Conservation (phyloP, 1,140 invertebrate species). For the Drosophila nannoptera region DNA sequence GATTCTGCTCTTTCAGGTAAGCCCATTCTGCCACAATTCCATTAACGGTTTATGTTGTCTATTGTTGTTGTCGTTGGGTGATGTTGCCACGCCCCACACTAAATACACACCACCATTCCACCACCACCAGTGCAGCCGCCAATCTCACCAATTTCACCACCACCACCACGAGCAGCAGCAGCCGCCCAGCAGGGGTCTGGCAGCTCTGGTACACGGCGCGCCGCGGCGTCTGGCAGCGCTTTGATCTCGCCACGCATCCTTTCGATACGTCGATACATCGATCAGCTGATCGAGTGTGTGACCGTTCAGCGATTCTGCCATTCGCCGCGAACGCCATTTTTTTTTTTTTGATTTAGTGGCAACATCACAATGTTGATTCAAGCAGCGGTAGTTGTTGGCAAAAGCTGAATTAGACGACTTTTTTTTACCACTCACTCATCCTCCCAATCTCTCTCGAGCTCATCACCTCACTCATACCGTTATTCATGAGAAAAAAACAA, state of each 20-base stretch:
- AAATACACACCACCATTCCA: conserved; percentile 3
- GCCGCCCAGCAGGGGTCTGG: conserved; percentile 27
- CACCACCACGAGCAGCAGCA: conserved; percentile 2
- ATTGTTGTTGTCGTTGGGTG: conserved; percentile 79
- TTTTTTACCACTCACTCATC: conserved; percentile 39
- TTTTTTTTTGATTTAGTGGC: conserved; percentile 55
- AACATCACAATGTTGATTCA: conserved; percentile 79
- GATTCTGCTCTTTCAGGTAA: conserved; percentile 97
- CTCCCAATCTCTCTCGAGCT: not conserved
- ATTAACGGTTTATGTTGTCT: conserved; percentile 79
- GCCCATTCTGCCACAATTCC: conserved; percentile 73
- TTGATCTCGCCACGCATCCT: not conserved
- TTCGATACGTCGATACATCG: conserved; percentile 26
- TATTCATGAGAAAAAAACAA: conserved; percentile 55
- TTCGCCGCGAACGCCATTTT: conserved; percentile 20
- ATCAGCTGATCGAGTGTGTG: conserved; percentile 6
- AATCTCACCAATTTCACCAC: not conserved
- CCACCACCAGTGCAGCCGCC: conserved; percentile 5
- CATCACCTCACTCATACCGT: not conserved
- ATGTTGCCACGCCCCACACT: conserved; percentile 66
- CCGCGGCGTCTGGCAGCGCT: conserved; percentile 28
- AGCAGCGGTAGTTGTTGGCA: conserved; percentile 79
- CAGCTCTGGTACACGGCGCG: conserved; percentile 21
- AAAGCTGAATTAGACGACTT: conserved; percentile 79
- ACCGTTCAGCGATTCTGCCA: conserved; percentile 5